Conservation (phyloP, 1,140 invertebrate species). For the Neodiprion pinetum region DNA sequence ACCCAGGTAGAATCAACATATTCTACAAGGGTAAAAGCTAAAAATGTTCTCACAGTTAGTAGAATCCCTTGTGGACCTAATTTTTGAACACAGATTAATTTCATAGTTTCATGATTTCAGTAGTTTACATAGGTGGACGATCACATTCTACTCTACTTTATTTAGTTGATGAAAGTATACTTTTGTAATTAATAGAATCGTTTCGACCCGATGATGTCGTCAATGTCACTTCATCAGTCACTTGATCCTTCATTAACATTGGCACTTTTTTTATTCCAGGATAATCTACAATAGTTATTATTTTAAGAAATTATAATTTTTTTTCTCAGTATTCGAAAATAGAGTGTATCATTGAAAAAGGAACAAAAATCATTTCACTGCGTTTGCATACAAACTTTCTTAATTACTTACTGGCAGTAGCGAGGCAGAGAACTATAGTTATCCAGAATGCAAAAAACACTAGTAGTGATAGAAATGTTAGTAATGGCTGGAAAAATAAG, state of each 20-base stretch:
- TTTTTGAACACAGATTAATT: neutral
- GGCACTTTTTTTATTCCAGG: conserved; percentile 57
- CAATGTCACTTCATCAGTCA: conserved; percentile 41
- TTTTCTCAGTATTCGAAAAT: conserved; percentile 17
- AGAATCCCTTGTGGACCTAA: neutral
- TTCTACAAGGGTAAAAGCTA: conserved; percentile 71
- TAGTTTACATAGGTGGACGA: too few relatives aligned
- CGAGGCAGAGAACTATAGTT: conserved; percentile 74
- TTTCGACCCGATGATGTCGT: conserved; percentile 16
- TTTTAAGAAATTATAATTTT: conserved; percentile 16
- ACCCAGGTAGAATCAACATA: conserved; percentile 77
- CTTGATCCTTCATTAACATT: conserved; percentile 48
- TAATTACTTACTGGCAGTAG: conserved; percentile 72
- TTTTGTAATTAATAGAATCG: conserved; percentile 27
- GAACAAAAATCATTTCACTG: neutral
- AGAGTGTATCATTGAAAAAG: conserved; percentile 21
- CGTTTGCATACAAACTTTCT: conserved; percentile 1
- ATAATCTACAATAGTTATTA: conserved; percentile 52
- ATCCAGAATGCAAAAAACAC: conserved; percentile 88
- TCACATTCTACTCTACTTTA: too few relatives aligned
- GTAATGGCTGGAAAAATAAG: conserved; percentile 86
- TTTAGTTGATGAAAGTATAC: conserved; percentile 23
- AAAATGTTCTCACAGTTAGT: conserved; percentile 20
- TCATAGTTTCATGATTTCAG: too few relatives aligned
- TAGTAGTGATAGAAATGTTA: conserved; percentile 82